Evolutionary conservation across 2,113 vertebrate species (phyloP).

Genomic region (Pachycephala philippinensis): DNA sequence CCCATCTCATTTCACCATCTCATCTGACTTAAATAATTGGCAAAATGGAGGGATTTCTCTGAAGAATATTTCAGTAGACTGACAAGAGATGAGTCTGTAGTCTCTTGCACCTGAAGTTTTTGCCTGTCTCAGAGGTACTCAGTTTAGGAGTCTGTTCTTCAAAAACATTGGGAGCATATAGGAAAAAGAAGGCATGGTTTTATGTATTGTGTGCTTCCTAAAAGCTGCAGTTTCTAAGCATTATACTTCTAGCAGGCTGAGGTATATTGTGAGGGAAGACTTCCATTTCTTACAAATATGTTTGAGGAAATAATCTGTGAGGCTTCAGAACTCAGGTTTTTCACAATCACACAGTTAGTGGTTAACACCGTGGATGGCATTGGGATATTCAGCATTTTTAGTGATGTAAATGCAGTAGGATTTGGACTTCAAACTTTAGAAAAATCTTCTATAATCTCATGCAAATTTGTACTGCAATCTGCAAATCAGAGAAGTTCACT

Average conservation of each 20-base stretch:
- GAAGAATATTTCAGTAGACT: neutral
- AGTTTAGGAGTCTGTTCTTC: neutral
- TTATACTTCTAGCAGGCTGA: neutral
- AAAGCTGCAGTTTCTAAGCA: neutral
- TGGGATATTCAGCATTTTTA: neutral
- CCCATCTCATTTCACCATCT: rapidly evolving
- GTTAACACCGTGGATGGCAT: neutral
- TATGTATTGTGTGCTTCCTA: neutral
- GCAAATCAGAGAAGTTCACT: neutral
- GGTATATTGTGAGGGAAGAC: neutral
- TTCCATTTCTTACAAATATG: neutral
- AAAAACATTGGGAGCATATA: neutral
- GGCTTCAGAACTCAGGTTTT: neutral
- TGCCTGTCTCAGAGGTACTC: neutral
- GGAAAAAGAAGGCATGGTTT: rapidly evolving
- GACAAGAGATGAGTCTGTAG: neutral
- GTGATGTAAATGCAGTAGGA: neutral
- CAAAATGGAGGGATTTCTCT: neutral
- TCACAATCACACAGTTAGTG: neutral
- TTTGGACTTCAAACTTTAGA: neutral
- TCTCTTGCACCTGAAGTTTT: neutral
- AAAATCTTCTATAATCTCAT: neutral
- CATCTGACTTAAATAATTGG: neutral
- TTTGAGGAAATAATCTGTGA: neutral
- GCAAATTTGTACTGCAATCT: neutral